Percentiles rank a stretch among this genome's conserved stretches.
Conservation (phyloP, 1,140 invertebrate genomes). For the Pachyrhynchus sulphureomaculatus region DNA sequence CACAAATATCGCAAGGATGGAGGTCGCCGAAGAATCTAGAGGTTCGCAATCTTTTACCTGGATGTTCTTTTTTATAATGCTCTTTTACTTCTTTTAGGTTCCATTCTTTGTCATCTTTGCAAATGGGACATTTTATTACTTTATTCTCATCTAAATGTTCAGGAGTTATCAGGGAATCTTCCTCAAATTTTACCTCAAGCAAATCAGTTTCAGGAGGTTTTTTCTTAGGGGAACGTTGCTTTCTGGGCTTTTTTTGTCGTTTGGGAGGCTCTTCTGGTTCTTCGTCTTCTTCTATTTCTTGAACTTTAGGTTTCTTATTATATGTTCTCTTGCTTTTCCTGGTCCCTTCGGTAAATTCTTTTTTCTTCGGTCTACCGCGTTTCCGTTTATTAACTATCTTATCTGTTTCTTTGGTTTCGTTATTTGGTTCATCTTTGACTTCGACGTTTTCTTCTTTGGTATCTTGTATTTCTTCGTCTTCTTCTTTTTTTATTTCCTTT, state of each 20-base stretch:
- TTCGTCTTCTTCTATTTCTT: too few relatives aligned
- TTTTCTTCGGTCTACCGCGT: conserved; percentile 34
- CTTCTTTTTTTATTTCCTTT: not conserved
- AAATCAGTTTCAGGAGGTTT: conserved; percentile 8
- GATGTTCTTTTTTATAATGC: conserved; percentile 37
- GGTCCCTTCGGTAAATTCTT: not conserved
- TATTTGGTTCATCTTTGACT: conserved; percentile 11
- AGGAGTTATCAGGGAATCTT: conserved; percentile 19
- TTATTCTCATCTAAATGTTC: conserved; percentile 20
- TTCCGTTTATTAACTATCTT: conserved; percentile 21
- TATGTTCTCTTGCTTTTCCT: conserved; percentile 12
- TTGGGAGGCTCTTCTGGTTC: not conserved
- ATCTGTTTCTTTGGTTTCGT: conserved; percentile 11
- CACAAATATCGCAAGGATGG: conserved; percentile 68
- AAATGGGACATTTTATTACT: conserved; percentile 36
- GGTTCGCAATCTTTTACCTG: conserved; percentile 35
- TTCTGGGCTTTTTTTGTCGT: conserved; percentile 1
- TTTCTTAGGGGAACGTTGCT: conserved; percentile 15
- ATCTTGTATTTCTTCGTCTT: not conserved
- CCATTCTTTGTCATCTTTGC: conserved; percentile 33
- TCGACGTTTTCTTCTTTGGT: not conserved
- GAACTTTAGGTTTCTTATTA: not conserved
- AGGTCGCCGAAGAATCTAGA: conserved; percentile 51
- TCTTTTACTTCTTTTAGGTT: conserved; percentile 31
- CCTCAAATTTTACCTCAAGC: conserved; percentile 18